Conservation (phyloP, 92 coral and sea anemone species). For the Palythoa heliodiscus region DNA sequence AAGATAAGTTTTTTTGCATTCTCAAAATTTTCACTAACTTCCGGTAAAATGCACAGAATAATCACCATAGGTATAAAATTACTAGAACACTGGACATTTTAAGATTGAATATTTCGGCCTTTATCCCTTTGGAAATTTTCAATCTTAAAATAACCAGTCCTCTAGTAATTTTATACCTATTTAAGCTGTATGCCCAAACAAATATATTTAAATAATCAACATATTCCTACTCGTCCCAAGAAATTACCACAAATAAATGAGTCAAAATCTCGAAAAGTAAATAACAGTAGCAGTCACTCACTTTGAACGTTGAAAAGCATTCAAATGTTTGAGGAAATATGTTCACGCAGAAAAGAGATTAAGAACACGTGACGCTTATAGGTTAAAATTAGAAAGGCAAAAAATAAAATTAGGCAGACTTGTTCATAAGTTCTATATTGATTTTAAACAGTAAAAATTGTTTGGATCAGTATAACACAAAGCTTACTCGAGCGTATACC, state of each 20-base stretch:
- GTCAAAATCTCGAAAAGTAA: slow-evolving; percentile 9
- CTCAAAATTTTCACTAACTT: slow-evolving; percentile 1
- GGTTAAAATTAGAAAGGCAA: slow-evolving; percentile 10
- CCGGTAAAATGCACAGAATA: slow-evolving; percentile 1
- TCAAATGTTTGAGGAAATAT: slow-evolving; percentile 8
- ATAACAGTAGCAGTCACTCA: slow-evolving; percentile 14
- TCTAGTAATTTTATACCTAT: slow-evolving; percentile 4
- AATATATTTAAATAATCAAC: slow-evolving; percentile 3
- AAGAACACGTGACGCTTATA: slow-evolving; percentile 6
- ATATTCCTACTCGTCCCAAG: background rate
- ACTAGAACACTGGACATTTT: background rate
- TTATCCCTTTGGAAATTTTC: background rate
- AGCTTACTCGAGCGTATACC: slow-evolving; percentile 12
- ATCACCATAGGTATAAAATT: background rate
- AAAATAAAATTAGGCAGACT: slow-evolving; percentile 13
- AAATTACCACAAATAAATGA: background rate
- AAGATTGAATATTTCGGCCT: background rate
- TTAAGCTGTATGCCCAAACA: slow-evolving; percentile 7
- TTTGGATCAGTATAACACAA: slow-evolving; percentile 6
- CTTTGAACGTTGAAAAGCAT: background rate
- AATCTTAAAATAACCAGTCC: background rate
- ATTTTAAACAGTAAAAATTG: slow-evolving; percentile 21
- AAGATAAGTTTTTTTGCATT: background rate
- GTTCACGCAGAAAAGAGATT: slow-evolving; percentile 8
- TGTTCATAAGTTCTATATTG: slow-evolving; percentile 7